Percentiles rank a stretch among this genome's conserved stretches.
These are phyloP conservation scores for Lynx canadensis DNA, from an alignment of 2,113 vertebrate species.

Conservation along the genomic window DNA sequence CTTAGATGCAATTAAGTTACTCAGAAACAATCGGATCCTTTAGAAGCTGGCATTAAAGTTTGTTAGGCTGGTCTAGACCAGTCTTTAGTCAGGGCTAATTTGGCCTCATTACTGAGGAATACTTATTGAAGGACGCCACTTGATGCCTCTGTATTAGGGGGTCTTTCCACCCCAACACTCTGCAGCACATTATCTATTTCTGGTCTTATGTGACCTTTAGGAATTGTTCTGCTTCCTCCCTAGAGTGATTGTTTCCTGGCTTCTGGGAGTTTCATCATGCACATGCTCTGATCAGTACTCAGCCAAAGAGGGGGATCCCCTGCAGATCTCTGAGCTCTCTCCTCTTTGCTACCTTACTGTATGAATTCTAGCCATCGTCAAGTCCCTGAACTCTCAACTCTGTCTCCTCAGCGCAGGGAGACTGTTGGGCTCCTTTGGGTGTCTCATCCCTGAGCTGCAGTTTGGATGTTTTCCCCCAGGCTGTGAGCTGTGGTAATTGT, in stretches of 20 bases:
- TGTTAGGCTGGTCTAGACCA: not conserved
- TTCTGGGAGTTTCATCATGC: not conserved
- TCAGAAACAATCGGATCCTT: not conserved
- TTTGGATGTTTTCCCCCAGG: not conserved
- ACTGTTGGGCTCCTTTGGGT: not conserved
- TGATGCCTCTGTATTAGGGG: not conserved
- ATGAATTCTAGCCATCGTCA: not conserved
- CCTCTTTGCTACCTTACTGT: not conserved
- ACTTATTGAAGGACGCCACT: not conserved
- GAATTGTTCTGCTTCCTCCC: not conserved
- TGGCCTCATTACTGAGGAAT: not conserved
- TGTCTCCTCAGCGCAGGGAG: not conserved
- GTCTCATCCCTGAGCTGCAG: not conserved
- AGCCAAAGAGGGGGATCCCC: not conserved
- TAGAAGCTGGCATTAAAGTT: not conserved
- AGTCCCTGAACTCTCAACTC: not conserved
- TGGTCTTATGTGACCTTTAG: accelerated
- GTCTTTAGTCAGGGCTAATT: not conserved
- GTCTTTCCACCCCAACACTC: not conserved
- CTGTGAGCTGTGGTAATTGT: not conserved
- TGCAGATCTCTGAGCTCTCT: not conserved
- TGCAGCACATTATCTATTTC: not conserved
- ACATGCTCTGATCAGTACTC: not conserved
- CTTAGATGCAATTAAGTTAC: not conserved
- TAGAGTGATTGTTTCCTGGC: not conserved